These are phyloP conservation scores for Eupithecia tripunctaria DNA, from an alignment of 2,888 invertebrate genomes.

Conservation along the genomic window DNA sequence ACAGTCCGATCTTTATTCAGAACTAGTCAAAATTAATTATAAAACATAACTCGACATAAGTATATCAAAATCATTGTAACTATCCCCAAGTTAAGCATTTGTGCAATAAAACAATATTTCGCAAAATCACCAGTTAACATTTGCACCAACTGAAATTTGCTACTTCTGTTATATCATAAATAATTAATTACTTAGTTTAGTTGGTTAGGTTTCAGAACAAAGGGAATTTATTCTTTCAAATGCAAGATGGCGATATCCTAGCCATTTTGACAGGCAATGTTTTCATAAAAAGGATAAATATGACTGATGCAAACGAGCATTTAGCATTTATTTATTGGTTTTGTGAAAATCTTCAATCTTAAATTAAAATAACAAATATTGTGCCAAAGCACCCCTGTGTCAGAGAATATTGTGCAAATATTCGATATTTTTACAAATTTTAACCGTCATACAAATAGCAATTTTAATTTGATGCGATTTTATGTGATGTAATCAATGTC, in stretches of 20 bases:
- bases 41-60: conserved; percentile 36
- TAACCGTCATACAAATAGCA: not conserved
- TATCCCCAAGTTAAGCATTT: conserved; percentile 34
- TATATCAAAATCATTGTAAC: conserved; percentile 37
- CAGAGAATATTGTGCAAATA: conserved; percentile 21
- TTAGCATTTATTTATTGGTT: not conserved
- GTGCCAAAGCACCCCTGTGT: conserved; percentile 58
- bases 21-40: conserved; percentile 32
- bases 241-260: not conserved
- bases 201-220: not conserved
- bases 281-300: not conserved
- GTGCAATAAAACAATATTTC: conserved; percentile 47
- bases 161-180: not conserved
- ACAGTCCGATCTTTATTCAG: conserved; percentile 19
- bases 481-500: not conserved
- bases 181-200: too few relatives aligned
- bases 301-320: not conserved
- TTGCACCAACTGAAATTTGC: conserved; percentile 2
- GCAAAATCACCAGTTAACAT: conserved; percentile 49
- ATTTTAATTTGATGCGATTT: not conserved
- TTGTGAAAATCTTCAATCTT: conserved; percentile 37
- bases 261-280: not conserved
- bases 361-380: conserved; percentile 49
- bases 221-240: not conserved
- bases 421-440: conserved; percentile 1